These are phyloP conservation scores for Pseudomyrmex gracilis DNA, from an alignment of 1,140 invertebrate genomes.

Conservation along the genomic window DNA sequence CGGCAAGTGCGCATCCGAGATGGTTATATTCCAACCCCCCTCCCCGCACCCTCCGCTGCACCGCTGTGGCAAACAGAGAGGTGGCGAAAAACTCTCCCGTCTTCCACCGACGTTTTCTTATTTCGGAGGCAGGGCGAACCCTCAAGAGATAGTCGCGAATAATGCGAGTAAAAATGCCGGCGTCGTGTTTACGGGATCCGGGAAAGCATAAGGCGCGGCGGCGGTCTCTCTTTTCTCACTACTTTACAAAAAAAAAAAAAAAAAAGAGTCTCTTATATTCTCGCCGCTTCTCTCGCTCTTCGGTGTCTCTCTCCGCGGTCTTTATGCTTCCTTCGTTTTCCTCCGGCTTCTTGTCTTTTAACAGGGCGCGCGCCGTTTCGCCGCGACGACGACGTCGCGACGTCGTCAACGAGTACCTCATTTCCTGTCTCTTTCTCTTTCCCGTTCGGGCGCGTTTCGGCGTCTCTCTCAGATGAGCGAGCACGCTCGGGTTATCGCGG, in stretches of 20 bases:
- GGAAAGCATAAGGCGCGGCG: conserved; percentile 18
- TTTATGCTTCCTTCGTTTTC: not conserved
- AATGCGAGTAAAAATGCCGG: conserved; percentile 51
- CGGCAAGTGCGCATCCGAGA: not conserved
- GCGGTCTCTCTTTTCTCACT: not conserved
- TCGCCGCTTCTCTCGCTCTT: not conserved
- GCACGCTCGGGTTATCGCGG: conserved; percentile 39
- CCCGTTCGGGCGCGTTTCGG: not conserved
- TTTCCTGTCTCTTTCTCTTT: not conserved
- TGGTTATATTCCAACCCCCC: conserved; percentile 12
- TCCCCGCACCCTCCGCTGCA: not conserved
- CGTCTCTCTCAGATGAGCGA: conserved; percentile 9
- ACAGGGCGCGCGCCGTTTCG: not conserved
- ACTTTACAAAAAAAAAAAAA: not conserved
- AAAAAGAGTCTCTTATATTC: not conserved
- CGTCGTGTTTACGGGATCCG: conserved; percentile 38
- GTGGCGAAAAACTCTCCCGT: not conserved
- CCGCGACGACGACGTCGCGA: not conserved
- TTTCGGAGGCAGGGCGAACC: conserved; percentile 36
- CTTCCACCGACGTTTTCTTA: conserved; percentile 15
- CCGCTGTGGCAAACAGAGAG: not conserved
- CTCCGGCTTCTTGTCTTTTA: not conserved
- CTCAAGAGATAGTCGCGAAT: conserved; percentile 37
- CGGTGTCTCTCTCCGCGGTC: not conserved
- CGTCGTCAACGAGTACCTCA: not conserved